Evolutionary conservation across 2,888 invertebrate species (phyloP).

Genomic region (Cephonodes hylas): DNA sequence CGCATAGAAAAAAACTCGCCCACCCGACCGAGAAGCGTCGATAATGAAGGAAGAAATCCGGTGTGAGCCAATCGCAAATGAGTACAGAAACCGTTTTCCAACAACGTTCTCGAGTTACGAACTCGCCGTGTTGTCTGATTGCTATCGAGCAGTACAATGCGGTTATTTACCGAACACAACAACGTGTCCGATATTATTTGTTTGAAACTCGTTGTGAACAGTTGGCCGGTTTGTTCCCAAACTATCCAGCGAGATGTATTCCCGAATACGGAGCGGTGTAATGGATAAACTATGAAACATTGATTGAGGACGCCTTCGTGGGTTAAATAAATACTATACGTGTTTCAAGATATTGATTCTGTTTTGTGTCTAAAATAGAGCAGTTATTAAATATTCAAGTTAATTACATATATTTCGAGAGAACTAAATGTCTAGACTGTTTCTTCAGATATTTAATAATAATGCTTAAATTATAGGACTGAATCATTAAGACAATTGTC

Average conservation of each 20-base stretch:
- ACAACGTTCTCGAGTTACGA: neutral
- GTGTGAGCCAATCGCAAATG: neutral
- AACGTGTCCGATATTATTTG: slow-evolving; percentile 9
- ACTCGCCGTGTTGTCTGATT: neutral
- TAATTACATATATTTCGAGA: no score
- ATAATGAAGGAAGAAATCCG: neutral
- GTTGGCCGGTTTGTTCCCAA: neutral
- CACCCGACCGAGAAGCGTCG: neutral
- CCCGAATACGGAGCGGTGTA: neutral
- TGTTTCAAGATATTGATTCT: no score
- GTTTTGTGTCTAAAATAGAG: no score
- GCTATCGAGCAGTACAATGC: slow-evolving; percentile 3
- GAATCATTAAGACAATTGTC: no score
- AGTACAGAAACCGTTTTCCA: slow-evolving; percentile 13
- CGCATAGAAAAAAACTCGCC: neutral
- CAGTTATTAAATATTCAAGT: no score
- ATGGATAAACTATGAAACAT: slow-evolving; percentile 3
- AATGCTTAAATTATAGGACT: no score
- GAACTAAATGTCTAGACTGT: no score
- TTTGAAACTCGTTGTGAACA: neutral
- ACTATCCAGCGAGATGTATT: neutral
- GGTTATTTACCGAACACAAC: slow-evolving; percentile 6
- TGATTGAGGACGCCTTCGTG: neutral
- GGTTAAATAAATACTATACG: neutral
- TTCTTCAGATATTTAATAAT: no score